A percentile compares a stretch with the other conserved stretches of the same genome.
These are phyloP conservation scores for Spodoptera litura DNA, from an alignment of 1,140 invertebrate species.

Conservation along the genomic window DNA sequence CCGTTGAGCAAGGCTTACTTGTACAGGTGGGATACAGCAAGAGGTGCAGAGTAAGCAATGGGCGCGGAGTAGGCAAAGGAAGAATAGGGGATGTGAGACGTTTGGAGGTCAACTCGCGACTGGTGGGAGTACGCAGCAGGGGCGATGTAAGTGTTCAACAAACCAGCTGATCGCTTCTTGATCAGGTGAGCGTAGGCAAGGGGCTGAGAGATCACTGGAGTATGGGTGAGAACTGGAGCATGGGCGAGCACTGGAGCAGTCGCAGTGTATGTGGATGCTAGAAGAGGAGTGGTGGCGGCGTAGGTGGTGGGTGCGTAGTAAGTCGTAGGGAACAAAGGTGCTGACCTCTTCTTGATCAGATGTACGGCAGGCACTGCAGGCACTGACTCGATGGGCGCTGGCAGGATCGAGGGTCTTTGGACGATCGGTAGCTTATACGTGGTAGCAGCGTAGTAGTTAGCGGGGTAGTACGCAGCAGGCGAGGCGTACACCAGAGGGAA, in stretches of 20 bases:
- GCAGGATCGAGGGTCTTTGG: slow-evolving; percentile 61
- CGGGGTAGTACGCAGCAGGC: slow-evolving; percentile 43
- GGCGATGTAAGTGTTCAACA: slow-evolving; percentile 56
- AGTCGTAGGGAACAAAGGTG: slow-evolving; percentile 46
- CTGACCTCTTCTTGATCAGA: slow-evolving; percentile 61
- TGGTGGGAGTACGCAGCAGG: slow-evolving; percentile 67
- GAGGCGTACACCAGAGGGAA: slow-evolving; percentile 51
- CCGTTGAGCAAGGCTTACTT: slow-evolving; percentile 2
- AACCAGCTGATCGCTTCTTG: slow-evolving; percentile 74
- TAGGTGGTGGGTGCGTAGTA: slow-evolving; percentile 59
- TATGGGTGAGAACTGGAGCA: slow-evolving; percentile 54
- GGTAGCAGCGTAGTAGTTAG: slow-evolving; percentile 49
- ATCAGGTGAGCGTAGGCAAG: slow-evolving; percentile 68
- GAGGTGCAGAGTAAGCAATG: slow-evolving; percentile 61
- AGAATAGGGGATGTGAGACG: slow-evolving; percentile 54
- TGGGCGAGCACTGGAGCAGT: slow-evolving; percentile 53
- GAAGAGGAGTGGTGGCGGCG: slow-evolving; percentile 53
- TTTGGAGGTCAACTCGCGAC: slow-evolving; percentile 65
- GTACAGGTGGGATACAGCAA: slow-evolving; percentile 51
- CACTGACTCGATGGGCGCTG: slow-evolving; percentile 52
- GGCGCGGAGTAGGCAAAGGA: slow-evolving; percentile 60
- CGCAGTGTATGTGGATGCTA: slow-evolving; percentile 61
- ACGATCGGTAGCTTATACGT: slow-evolving; percentile 63
- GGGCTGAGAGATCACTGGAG: slow-evolving; percentile 48
- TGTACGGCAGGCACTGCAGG: slow-evolving; percentile 58